phyloP scores from a whole-genome alignment of 2,797 vertebrate genomes.

The Sebastes hubbsi region DNA sequence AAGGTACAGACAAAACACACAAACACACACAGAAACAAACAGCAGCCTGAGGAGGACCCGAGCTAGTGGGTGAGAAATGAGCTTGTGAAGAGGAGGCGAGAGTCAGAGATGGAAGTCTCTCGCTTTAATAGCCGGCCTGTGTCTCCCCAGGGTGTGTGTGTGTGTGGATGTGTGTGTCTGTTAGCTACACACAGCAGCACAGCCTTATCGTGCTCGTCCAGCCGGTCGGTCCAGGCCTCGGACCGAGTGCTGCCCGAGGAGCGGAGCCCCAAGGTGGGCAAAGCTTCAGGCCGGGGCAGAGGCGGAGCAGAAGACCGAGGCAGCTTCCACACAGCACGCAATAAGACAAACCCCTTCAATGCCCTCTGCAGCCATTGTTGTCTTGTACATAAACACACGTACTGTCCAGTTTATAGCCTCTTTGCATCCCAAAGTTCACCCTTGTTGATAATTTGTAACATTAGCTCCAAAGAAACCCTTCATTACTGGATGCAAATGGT shows the following conservation, averaged over 20 bases:
- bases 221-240: not conserved
- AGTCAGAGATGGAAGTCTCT: slow-evolving; percentile 58
- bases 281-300: not conserved
- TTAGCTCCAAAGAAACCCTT: too few relatives aligned
- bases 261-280: not conserved
- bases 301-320: too few relatives aligned
- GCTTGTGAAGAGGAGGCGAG: slow-evolving; percentile 41
- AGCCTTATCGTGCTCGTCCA: slow-evolving; percentile 23
- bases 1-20: not conserved
- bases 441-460: too few relatives aligned
- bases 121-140: slow-evolving; percentile 26
- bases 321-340: not conserved
- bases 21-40: slow-evolving; percentile 14
- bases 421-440: too few relatives aligned
- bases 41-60: slow-evolving; percentile 33
- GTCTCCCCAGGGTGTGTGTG: slow-evolving; percentile 20
- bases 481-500: too few relatives aligned
- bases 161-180: slow-evolving; percentile 13
- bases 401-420: too few relatives aligned
- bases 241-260: slow-evolving; percentile 1
- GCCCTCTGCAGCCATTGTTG: too few relatives aligned
- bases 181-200: not conserved
- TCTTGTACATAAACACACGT: too few relatives aligned
- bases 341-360: too few relatives aligned
- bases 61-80: slow-evolving; percentile 53